Conservation (phyloP, 2,888 invertebrate species). For the Teinopalpus imperialis region DNA sequence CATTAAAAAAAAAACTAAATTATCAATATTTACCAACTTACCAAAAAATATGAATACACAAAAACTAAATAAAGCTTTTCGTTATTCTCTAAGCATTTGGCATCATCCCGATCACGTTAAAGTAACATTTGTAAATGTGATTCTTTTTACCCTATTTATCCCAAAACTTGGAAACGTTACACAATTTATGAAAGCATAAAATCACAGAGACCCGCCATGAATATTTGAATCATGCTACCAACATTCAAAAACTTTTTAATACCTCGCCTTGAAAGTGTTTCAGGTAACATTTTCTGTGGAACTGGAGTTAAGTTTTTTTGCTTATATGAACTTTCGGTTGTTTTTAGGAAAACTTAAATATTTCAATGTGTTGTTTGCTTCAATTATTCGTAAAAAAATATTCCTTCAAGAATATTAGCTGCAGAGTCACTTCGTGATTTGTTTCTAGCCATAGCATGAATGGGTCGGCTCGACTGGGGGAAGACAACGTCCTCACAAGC, state of each 20-base stretch:
- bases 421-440: too few relatives aligned
- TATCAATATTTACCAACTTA: too few relatives aligned
- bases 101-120: not conserved
- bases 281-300: conserved; percentile 4
- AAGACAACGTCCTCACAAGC: too few relatives aligned
- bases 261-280: conserved; percentile 11
- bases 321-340: conserved; percentile 1
- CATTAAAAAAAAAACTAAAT: too few relatives aligned
- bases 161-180: conserved; percentile 18
- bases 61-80: not conserved
- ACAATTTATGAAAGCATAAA: conserved; percentile 19
- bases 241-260: conserved; percentile 21
- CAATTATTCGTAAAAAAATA: not conserved
- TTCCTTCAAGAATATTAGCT: too few relatives aligned
- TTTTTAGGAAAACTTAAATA: conserved; percentile 1
- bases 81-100: not conserved
- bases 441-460: too few relatives aligned
- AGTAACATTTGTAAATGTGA: conserved; percentile 4
- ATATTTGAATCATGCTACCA: conserved; percentile 18
- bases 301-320: conserved; percentile 11
- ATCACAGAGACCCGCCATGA: conserved; percentile 19
- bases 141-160: conserved; percentile 18
- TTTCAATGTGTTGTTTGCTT: not conserved
- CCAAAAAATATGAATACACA: too few relatives aligned
- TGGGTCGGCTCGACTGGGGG: too few relatives aligned